A percentile compares a stretch with the other conserved stretches of the same genome.
Evolutionary conservation across 1,140 invertebrate species (phyloP).

Genomic region (Apolygus lucorum): DNA sequence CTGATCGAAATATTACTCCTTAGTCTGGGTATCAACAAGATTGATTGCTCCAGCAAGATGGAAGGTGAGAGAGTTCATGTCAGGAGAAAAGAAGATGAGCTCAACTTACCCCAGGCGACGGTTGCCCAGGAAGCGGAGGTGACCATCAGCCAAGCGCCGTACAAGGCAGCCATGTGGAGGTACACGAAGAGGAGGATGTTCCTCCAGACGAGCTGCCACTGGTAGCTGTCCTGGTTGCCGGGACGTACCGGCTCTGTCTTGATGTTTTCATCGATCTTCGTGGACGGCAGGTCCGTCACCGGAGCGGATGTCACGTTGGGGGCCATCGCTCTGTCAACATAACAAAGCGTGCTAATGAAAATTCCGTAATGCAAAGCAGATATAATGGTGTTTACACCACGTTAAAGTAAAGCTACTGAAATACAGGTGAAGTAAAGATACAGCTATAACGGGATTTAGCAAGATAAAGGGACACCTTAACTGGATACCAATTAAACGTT

Average conservation of each 20-base stretch:
- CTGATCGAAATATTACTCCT: too few relatives aligned
- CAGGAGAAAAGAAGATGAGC: too few relatives aligned
- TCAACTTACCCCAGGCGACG: constrained; percentile 63
- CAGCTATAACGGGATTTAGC: too few relatives aligned
- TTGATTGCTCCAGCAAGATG: too few relatives aligned
- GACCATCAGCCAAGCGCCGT: constrained; percentile 71
- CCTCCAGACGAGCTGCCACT: constrained; percentile 73
- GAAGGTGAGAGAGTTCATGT: too few relatives aligned
- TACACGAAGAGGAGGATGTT: constrained; percentile 79
- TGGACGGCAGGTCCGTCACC: neutral
- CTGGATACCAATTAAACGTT: too few relatives aligned
- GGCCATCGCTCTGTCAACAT: constrained; percentile 17
- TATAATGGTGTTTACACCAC: too few relatives aligned
- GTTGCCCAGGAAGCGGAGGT: constrained; percentile 71
- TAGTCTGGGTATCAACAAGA: too few relatives aligned
- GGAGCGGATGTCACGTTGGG: constrained; percentile 10
- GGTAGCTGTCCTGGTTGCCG: constrained; percentile 30
- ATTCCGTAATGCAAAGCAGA: too few relatives aligned
- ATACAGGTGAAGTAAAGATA: too few relatives aligned
- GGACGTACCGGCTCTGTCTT: neutral
- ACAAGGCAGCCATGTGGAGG: constrained; percentile 78
- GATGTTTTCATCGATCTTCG: neutral
- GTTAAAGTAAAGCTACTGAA: too few relatives aligned
- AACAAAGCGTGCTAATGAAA: neutral
- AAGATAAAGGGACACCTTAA: too few relatives aligned